Evolutionary conservation across 2,888 invertebrate genomes (phyloP), one percentile per base, ranked within the genome.

Genomic region (Dioctria linearis): DNA sequence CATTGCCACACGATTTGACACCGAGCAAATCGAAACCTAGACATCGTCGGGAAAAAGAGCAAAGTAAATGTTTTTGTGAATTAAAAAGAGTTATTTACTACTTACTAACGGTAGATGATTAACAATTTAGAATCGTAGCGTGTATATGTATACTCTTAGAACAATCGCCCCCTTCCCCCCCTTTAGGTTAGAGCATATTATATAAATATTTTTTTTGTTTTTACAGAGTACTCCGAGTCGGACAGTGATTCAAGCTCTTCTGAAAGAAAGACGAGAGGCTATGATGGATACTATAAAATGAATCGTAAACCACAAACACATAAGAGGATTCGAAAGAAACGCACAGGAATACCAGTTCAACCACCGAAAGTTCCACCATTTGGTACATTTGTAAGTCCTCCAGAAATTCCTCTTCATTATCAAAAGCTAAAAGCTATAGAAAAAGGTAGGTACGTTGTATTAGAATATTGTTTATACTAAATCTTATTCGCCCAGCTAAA

Each of bases 321-420:
- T 86, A 95, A 94, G 87, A 91, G 94, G 86, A 92, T 92, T 84
- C 92, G 93, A 82, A 93, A 93, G 88, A 94, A 94, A 90, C 92
- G 93, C 83, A 92, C 92, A n/a, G 93, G 93, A 13, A 94, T 96
- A 86, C 95, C 96, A 2, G 96, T 96, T 43, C 95, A 96, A 84
- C 95, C 95, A 78, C 96, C 96, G 0, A 91, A 95, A 82, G 95
- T 95, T 79, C 93, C 94, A 80, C 92, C 93, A 80, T 90, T 95
- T 84, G 93, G 93, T 66, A 92, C 92, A 87, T 92, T 92, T 81
- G 92, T 92, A 40, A 92, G 92, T 71, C 93, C 93, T 5, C 93
- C 93, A 0, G 93, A 94, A 85, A 89, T 93, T 83, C 93, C 93
- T 80, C 83, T 87, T 57, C 87, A 88, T 83, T 91, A 91, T 82